These are phyloP conservation scores for Sinocyclocheilus grahami DNA, from an alignment of 2,113 vertebrate genomes.

Conservation along the genomic window DNA sequence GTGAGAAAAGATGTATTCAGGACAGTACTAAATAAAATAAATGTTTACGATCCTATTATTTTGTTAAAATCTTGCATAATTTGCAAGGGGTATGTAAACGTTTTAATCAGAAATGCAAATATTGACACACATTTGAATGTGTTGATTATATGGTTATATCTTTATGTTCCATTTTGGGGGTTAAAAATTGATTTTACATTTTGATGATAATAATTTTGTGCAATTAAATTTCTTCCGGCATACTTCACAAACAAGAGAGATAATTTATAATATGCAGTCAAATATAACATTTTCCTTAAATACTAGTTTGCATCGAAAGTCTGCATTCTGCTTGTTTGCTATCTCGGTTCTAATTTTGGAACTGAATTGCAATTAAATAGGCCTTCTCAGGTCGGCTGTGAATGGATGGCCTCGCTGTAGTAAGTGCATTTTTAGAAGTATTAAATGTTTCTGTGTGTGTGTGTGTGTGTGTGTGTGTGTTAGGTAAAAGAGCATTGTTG, in stretches of 20 bases:
- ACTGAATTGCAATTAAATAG: background rate
- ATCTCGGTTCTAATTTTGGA: background rate
- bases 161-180: background rate
- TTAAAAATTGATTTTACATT: too few relatives aligned
- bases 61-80: background rate
- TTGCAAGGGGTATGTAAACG: background rate
- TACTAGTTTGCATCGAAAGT: background rate
- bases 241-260: background rate
- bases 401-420: too few relatives aligned
- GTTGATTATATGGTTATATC: background rate
- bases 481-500: background rate
- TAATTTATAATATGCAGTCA: background rate
- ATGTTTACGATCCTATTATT: background rate
- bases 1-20: background rate
- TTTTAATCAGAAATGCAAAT: background rate
- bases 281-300: background rate
- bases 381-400: background rate
- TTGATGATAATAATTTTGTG: background rate
- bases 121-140: background rate
- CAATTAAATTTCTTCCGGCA: background rate
- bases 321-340: too few relatives aligned
- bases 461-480: background rate
- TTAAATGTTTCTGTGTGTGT: background rate
- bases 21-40: background rate
- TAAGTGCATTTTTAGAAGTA: too few relatives aligned